Evolutionary conservation across 2,888 invertebrate genomes (phyloP), one percentile per base, ranked within the genome.

Genomic region (Pyrrhia umbra): DNA sequence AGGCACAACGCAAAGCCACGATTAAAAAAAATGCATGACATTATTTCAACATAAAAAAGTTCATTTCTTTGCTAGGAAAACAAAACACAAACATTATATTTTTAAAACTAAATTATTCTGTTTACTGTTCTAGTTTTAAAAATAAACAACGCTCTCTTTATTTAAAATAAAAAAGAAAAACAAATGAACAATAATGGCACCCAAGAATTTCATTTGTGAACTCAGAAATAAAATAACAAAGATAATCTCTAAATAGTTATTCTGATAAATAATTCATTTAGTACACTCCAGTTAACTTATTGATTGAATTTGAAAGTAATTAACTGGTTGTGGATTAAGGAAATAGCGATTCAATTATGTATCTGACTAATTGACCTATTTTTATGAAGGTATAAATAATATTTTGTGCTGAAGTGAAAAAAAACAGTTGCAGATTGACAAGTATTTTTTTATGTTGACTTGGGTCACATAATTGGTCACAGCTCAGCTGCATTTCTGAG

Each of bases 301-400:
- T 78, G 54, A 66, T 54, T 60, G 42, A 77, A 68, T 69, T 76
- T 37, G 37, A 62, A 66, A 78, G 46, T 63, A 55, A 77, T 68
- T 77, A 65, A 54, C 54, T 55, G 30, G 8, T 25, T 13, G 30
- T 15, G 46, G 57, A 62, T 59, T 55, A 49, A 57, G 18, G 68
- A 61, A 62, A 75, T 57, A 58, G 21, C 6, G 62, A 69, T 65
- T 75, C 39, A 65, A 65, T 65, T 27, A 16, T 6, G 34, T 50
- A 13, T n/a, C 25, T 23, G 9, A n/a, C 2, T 39, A 58, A 15
- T 39, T 57, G 34, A 21, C 15, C 27, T 21, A 6, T 8, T 40
- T 56, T 30, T 6, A n/a, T n/a, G n/a, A n/a, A n/a, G n/a, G n/a
- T n/a, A n/a, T n/a, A n/a, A n/a, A n/a, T 3, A n/a, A 34, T 30